Evolutionary conservation across 2,888 invertebrate genomes (phyloP).

Genomic region (Teleiodes luculella): DNA sequence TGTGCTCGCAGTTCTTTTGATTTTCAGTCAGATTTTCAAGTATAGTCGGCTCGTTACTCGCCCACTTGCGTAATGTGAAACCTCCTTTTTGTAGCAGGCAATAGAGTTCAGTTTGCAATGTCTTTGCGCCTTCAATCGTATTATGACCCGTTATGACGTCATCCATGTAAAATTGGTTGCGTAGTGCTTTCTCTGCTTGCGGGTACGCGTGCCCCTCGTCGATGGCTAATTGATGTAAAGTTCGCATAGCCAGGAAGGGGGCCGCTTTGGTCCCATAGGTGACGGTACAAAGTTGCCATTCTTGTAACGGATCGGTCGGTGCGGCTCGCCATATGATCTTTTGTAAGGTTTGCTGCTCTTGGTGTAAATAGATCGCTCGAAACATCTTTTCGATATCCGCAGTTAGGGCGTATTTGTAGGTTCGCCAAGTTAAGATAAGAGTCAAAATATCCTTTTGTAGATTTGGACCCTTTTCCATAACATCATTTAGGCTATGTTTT

Average conservation of each 20-base stretch:
- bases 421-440: constrained; percentile 7
- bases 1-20: no score
- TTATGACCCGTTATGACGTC: background rate
- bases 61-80: background rate
- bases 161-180: background rate
- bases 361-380: background rate
- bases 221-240: background rate
- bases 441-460: constrained; percentile 12
- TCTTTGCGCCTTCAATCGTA: background rate
- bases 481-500: constrained; percentile 13
- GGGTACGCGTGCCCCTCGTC: background rate
- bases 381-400: constrained; percentile 14
- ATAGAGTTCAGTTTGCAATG: background rate
- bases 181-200: background rate
- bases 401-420: constrained; percentile 5
- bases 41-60: background rate
- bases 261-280: no score
- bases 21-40: background rate
- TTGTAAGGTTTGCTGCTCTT: constrained; percentile 4
- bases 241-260: background rate
- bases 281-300: background rate
- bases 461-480: background rate
- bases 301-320: background rate
- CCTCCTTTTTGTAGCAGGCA: background rate
- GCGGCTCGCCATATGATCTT: constrained; percentile 9